Base-by-base conservation (phyloP, 2,113 vertebrate species). In the Sander lucioperca region DNA sequence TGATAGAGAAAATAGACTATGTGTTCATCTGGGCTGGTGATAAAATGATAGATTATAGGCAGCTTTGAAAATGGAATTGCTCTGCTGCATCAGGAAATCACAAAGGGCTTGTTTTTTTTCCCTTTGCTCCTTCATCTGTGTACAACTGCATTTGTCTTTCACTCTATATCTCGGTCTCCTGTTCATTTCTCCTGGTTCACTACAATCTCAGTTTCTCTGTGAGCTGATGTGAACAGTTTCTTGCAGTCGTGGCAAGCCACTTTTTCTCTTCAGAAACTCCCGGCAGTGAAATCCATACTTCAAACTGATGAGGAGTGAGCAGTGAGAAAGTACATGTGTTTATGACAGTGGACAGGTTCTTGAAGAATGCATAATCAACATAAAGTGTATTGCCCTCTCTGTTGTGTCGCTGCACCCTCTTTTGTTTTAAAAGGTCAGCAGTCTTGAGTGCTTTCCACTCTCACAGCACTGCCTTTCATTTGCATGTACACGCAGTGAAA, bases 351-450 rank as follows among this genome's bases (percentile, higher is more conserved):
- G 80, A 73, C 78, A 59, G 58, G 39, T 48, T 54, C 80, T 63
- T 67, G 39, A 27, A 56, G 53, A 67, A 80, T 36, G 36, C 58
- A 59, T 10, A 43, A 43, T 83, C 39, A 33, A 73, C 80, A 23
- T 47, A 27, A 16, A 86, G 67, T 82, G 73, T 9, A 18, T 54
- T 23, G 64, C 45, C 43, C 21, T 79, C 79, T 63, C 16, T 74
- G 62, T 77, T 39, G 57, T 78, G 66, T 86, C 12, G 3, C 8
- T 79, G 75, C 50, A 64, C 8, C 30, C 43, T 63, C 83, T 65
- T 85, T 65, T 63, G 48, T 91, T 93, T 88, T 67, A 61, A 89
- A 91, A 92, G 91, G 87, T 95, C 93, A 93, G 91, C 86, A 88
- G 77, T 87, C 89, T 74, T 61, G 21, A 71, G 65, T 71, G 62